Conservation (phyloP, 2,113 vertebrate genomes). For the Phalacrocorax brasilianus region DNA sequence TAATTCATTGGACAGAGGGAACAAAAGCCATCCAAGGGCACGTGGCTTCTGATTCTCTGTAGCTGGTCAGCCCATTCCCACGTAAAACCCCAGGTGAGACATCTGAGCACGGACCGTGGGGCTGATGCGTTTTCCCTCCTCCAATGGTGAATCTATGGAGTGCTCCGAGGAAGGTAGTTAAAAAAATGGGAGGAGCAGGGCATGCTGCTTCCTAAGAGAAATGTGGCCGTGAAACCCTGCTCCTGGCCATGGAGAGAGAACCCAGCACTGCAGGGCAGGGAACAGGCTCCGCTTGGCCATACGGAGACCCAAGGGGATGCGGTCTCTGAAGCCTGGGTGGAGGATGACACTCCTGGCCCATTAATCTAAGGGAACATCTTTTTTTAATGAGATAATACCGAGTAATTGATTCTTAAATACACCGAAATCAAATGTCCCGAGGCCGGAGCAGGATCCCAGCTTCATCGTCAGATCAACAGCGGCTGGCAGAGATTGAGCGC, state of each 20-base stretch:
- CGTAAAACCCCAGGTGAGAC: background rate
- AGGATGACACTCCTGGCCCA: background rate
- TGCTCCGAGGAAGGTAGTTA: too few species aligned
- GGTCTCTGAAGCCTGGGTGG: background rate
- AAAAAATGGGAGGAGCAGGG: background rate
- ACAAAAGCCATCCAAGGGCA: background rate
- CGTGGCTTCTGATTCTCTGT: background rate
- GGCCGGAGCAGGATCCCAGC: conserved; percentile 23
- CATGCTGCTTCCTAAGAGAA: background rate
- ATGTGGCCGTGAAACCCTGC: background rate
- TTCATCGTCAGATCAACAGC: fast-evolving
- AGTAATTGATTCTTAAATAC: conserved; percentile 63
- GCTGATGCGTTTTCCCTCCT: background rate
- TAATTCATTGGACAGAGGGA: background rate
- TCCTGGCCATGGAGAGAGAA: background rate
- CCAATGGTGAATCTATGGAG: background rate
- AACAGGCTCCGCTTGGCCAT: background rate
- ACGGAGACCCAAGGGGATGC: fast-evolving
- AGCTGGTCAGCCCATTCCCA: background rate
- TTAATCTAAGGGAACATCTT: background rate
- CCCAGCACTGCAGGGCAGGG: background rate
- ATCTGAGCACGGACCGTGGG: fast-evolving
- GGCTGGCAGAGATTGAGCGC: background rate
- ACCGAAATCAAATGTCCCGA: background rate
- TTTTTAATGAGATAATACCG: background rate